phyloP scores from a whole-genome alignment of 2,888 invertebrate genomes.

The Actias luna region DNA sequence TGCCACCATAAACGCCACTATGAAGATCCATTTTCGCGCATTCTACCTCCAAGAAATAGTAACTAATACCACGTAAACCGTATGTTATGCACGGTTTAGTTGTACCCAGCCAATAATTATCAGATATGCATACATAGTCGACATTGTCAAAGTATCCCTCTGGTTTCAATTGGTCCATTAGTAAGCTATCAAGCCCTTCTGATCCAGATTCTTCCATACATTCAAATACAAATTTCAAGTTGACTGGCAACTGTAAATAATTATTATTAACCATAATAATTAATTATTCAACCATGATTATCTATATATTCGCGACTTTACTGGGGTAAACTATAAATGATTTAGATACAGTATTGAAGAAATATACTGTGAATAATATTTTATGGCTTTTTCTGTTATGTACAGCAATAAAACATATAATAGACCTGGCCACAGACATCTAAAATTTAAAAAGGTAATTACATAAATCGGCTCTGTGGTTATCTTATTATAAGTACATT shows the following conservation, averaged over 20 bases:
- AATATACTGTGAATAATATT: too few species aligned
- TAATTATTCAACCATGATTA: background rate
- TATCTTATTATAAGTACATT: too few species aligned
- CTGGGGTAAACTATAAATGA: too few species aligned
- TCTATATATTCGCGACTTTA: too few species aligned
- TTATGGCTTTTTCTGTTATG: too few species aligned
- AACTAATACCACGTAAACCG: constrained; percentile 95
- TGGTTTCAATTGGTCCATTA: constrained; percentile 78
- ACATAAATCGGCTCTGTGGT: too few species aligned
- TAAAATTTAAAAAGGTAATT: too few species aligned
- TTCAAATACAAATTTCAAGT: constrained; percentile 95
- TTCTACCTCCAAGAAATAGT: constrained; percentile 93
- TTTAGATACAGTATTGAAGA: too few species aligned
- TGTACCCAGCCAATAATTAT: constrained; percentile 99
- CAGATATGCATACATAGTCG: constrained; percentile 98
- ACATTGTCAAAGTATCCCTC: constrained; percentile 91
- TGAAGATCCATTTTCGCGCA: constrained; percentile 96
- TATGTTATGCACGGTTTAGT: constrained; percentile 98
- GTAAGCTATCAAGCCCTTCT: constrained; percentile 94
- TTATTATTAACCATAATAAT: background rate
- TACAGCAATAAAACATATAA: too few species aligned
- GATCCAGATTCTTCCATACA: constrained; percentile 99
- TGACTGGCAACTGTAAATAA: constrained; percentile 83
- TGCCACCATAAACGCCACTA: constrained; percentile 97
- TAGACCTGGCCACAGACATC: too few species aligned